A percentile compares a stretch with the other conserved stretches of the same genome.
Evolutionary conservation across 2,113 vertebrate species (phyloP).

Genomic region (Tyrannus savana): DNA sequence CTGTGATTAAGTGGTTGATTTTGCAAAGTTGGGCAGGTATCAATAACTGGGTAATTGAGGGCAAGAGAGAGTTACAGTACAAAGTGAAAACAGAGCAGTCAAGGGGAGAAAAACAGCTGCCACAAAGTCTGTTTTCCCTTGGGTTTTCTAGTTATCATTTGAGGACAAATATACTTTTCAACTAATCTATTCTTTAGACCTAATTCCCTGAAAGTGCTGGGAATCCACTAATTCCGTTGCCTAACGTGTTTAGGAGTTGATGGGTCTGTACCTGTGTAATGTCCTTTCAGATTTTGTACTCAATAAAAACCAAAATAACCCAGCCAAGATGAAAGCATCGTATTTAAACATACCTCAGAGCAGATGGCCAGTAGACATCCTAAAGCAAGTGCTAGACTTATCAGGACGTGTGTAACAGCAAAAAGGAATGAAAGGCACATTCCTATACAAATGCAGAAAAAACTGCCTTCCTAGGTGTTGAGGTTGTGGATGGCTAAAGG

Average conservation of each 20-base stretch:
- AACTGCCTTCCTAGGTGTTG: neutral
- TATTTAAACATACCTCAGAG: neutral
- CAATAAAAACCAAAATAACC: neutral
- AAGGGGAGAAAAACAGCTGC: constrained; percentile 37
- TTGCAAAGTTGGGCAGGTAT: constrained; percentile 4
- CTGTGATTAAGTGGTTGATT: constrained; percentile 32
- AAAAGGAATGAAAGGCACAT: neutral
- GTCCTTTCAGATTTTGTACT: neutral
- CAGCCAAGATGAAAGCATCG: neutral
- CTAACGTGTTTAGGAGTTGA: neutral
- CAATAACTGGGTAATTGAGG: constrained; percentile 49
- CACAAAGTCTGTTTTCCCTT: constrained; percentile 18
- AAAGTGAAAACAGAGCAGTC: constrained; percentile 20
- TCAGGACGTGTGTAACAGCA: neutral
- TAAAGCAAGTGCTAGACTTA: neutral
- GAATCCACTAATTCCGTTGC: neutral
- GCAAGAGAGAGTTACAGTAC: constrained; percentile 17
- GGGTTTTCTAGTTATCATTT: constrained; percentile 17
- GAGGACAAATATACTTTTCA: constrained; percentile 33
- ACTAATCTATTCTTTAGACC: neutral
- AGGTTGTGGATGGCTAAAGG: neutral
- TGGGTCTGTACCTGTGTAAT: neutral
- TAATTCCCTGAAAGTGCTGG: neutral
- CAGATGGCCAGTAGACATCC: neutral
- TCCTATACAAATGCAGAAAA: neutral